These are phyloP conservation scores for Danionella cerebrum DNA, from an alignment of 2,113 vertebrate genomes.

Conservation along the genomic window DNA sequence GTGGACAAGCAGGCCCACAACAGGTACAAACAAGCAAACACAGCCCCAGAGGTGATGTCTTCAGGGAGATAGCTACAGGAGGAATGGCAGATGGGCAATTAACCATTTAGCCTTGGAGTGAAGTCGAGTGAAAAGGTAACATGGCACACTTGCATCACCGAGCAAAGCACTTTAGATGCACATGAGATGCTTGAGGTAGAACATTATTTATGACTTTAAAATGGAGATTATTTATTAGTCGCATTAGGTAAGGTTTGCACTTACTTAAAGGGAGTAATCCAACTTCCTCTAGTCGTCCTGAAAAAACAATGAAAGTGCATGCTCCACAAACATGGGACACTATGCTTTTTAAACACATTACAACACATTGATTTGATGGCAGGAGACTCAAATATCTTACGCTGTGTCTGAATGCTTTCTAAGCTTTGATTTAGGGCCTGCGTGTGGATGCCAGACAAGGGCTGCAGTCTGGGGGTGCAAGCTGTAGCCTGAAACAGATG, in stretches of 20 bases:
- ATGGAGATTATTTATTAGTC: not conserved
- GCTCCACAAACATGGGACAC: too few relatives aligned
- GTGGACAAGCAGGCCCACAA: conserved; percentile 60
- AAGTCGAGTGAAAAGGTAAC: conserved; percentile 10
- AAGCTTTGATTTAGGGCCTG: conserved; percentile 55
- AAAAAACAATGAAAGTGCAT: too few relatives aligned
- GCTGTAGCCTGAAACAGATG: conserved; percentile 66
- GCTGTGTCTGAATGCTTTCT: conserved; percentile 30
- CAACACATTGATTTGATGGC: not conserved
- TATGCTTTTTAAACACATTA: not conserved
- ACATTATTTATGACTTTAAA: conserved; percentile 17
- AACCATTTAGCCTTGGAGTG: conserved; percentile 9
- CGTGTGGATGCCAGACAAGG: conserved; percentile 59
- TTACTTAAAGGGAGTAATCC: not conserved
- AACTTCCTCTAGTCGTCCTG: not conserved
- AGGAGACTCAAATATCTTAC: conserved; percentile 24
- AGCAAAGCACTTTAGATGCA: not conserved
- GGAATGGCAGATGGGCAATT: conserved; percentile 29
- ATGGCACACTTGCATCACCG: conserved; percentile 12
- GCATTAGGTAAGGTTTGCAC: too few relatives aligned
- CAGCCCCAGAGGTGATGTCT: conserved; percentile 31
- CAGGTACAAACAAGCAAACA: conserved; percentile 69
- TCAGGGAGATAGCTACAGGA: conserved; percentile 42
- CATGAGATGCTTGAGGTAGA: not conserved
- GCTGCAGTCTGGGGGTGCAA: conserved; percentile 51